Percentiles rank a stretch among this genome's conserved stretches.
Conservation (phyloP, 1,140 invertebrate genomes). For the Ditylenchus dipsaci region DNA sequence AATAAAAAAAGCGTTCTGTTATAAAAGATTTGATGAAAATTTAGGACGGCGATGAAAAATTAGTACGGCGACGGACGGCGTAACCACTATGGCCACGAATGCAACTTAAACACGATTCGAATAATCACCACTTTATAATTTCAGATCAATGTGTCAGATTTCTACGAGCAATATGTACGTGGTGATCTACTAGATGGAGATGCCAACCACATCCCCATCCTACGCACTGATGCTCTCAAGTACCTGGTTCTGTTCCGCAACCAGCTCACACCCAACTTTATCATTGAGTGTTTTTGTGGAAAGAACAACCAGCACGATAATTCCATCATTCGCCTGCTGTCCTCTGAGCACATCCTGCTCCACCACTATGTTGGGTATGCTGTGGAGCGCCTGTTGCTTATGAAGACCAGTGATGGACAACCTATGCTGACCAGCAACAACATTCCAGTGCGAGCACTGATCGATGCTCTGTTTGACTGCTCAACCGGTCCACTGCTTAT, state of each 20-base stretch:
- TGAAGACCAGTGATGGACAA: slow-evolving; percentile 17
- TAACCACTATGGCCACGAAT: no score
- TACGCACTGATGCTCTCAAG: slow-evolving; percentile 84
- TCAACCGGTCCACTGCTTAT: slow-evolving; percentile 18
- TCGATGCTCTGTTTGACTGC: slow-evolving; percentile 35
- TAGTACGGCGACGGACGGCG: no score
- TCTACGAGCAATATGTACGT: slow-evolving; percentile 76
- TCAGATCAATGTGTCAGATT: slow-evolving; percentile 68
- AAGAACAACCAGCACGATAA: slow-evolving; percentile 13
- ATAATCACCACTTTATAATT: no score
- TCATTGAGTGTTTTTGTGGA: slow-evolving; percentile 64
- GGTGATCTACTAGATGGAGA: slow-evolving; percentile 73
- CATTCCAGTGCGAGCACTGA: slow-evolving; percentile 23
- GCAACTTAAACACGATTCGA: no score
- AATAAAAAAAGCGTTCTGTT: no score
- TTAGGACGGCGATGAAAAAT: no score
- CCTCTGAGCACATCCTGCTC: slow-evolving; percentile 73
- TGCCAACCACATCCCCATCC: slow-evolving; percentile 83
- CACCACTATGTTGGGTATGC: slow-evolving; percentile 87
- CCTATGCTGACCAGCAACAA: slow-evolving; percentile 33
- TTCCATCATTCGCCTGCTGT: slow-evolving; percentile 71
- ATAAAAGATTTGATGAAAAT: no score
- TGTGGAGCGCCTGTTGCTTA: slow-evolving; percentile 78
- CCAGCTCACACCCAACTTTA: slow-evolving; percentile 71
- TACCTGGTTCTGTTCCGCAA: slow-evolving; percentile 91